A percentile compares a stretch with the other conserved stretches of the same genome.
Conservation (phyloP, 1,140 invertebrate genomes). For the Phortica variegata region DNA sequence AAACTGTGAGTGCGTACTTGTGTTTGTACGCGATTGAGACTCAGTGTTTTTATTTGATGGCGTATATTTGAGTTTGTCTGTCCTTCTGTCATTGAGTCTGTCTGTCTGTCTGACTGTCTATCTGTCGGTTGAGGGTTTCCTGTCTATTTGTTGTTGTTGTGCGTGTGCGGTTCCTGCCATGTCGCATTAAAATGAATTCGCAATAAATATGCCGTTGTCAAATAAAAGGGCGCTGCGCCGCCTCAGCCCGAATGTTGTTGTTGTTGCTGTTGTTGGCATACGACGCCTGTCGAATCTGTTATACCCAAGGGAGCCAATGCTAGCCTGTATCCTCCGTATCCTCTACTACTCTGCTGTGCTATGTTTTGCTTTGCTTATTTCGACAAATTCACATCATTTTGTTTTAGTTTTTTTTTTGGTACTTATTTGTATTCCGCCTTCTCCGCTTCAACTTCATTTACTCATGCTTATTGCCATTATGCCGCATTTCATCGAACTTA, state of each 20-base stretch:
- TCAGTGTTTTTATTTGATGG: constrained; percentile 49
- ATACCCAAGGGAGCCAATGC: too few relatives aligned
- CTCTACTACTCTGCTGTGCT: constrained; percentile 1
- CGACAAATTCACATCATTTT: too few relatives aligned
- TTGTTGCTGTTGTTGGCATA: too few relatives aligned
- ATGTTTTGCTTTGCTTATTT: too few relatives aligned
- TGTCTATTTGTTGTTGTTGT: constrained; percentile 30
- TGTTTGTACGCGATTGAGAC: constrained; percentile 14
- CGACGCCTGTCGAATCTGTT: too few relatives aligned
- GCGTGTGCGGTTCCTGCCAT: constrained; percentile 5
- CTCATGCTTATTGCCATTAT: neutral
- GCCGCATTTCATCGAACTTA: constrained; percentile 22
- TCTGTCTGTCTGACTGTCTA: constrained; percentile 1
- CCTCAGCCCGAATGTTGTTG: too few relatives aligned
- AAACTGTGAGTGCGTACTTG: neutral
- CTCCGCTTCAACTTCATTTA: constrained; percentile 37
- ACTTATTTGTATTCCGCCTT: constrained; percentile 2
- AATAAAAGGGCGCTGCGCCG: constrained; percentile 52
- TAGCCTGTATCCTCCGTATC: constrained; percentile 30
- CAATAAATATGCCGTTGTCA: constrained; percentile 53
- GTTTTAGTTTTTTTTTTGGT: neutral
- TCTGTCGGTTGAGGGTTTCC: constrained; percentile 15
- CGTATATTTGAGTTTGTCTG: constrained; percentile 46
- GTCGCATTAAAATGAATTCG: constrained; percentile 46
- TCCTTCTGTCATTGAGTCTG: constrained; percentile 5